Conservation (phyloP, 1,140 invertebrate genomes). For the Scaptomyza graminum region DNA sequence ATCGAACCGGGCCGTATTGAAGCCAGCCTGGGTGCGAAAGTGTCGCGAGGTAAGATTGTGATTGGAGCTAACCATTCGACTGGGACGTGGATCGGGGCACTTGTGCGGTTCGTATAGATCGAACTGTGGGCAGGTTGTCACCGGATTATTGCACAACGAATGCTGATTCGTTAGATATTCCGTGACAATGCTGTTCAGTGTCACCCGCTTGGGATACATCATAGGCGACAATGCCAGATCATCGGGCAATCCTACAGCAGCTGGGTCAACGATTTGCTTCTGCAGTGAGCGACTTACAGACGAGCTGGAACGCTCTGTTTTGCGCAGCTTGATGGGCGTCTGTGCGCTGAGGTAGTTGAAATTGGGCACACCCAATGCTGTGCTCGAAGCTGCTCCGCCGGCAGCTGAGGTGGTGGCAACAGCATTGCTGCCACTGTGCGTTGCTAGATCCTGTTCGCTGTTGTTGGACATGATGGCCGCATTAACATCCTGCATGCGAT, state of each 20-base stretch:
- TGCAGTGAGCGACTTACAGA: constrained; percentile 86
- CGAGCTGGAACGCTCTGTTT: constrained; percentile 50
- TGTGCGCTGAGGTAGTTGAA: constrained; percentile 51
- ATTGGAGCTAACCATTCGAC: constrained; percentile 87
- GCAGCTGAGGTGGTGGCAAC: not conserved
- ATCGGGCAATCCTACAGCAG: constrained; percentile 40
- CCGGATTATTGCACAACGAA: constrained; percentile 95
- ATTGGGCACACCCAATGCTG: constrained; percentile 40
- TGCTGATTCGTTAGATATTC: constrained; percentile 98
- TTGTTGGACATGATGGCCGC: constrained; percentile 65
- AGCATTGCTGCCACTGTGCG: constrained; percentile 19
- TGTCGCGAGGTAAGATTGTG: constrained; percentile 89
- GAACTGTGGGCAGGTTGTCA: constrained; percentile 95
- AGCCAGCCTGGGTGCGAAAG: constrained; percentile 85
- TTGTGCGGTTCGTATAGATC: constrained; percentile 95
- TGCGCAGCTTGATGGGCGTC: constrained; percentile 65
- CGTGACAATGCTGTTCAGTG: constrained; percentile 96
- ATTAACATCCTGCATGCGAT: constrained; percentile 77
- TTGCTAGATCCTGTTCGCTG: constrained; percentile 29
- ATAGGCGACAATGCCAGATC: constrained; percentile 37
- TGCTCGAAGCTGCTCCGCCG: not conserved
- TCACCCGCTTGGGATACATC: constrained; percentile 85
- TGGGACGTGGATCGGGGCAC: constrained; percentile 94
- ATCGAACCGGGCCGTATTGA: constrained; percentile 87
- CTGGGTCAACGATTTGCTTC: constrained; percentile 86